Evolutionary conservation across 2,888 invertebrate species (phyloP).

Genomic region (Meteorus colon): DNA sequence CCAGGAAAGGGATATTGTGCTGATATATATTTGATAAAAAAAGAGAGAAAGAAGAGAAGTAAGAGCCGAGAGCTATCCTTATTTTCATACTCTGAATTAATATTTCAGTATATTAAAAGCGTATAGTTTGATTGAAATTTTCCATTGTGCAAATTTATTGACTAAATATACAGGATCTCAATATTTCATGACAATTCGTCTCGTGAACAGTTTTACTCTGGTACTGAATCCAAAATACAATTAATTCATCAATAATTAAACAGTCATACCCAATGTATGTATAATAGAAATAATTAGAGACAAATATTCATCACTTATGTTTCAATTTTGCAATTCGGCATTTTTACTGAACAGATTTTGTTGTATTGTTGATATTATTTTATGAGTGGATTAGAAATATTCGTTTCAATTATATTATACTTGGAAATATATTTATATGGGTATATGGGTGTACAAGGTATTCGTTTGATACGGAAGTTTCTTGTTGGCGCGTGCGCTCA

Average conservation of each 20-base stretch:
- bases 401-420: not conserved
- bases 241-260: not conserved
- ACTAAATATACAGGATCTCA: not conserved
- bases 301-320: too few relatives aligned
- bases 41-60: not conserved
- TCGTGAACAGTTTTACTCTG: not conserved
- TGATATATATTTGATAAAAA: not conserved
- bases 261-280: too few relatives aligned
- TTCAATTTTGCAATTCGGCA: not conserved
- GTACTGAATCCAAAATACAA: not conserved
- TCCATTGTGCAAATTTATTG: not conserved
- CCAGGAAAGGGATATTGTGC: not conserved
- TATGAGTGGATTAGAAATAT: not conserved
- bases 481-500: slow-evolving; percentile 19
- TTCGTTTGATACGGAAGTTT: slow-evolving; percentile 25
- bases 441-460: not conserved
- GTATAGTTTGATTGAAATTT: not conserved
- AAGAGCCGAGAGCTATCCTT: not conserved
- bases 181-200: not conserved
- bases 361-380: not conserved
- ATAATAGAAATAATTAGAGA: too few relatives aligned
- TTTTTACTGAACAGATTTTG: not conserved
- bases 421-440: not conserved
- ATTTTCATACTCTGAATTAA: not conserved
- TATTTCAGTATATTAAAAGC: not conserved